These are phyloP conservation scores for Aphis craccivora DNA, from an alignment of 1,140 invertebrate genomes.

Conservation along the genomic window DNA sequence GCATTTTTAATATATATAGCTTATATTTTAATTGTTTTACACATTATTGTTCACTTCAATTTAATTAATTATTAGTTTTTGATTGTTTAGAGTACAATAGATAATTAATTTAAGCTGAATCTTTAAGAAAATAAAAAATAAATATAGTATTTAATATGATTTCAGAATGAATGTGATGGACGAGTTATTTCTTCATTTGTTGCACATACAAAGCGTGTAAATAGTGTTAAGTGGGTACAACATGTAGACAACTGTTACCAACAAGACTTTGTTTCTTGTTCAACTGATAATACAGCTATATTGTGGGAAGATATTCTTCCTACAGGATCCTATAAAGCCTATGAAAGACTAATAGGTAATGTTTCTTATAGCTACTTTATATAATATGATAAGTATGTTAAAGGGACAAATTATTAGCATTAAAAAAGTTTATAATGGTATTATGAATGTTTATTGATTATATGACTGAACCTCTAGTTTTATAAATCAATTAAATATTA, in stretches of 20 bases:
- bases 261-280: slow-evolving; percentile 75
- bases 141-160: not conserved
- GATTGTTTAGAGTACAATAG: not conserved
- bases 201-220: slow-evolving; percentile 74
- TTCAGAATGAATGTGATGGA: slow-evolving; percentile 62
- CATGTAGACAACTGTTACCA: slow-evolving; percentile 62
- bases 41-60: not conserved
- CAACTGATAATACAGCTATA: slow-evolving; percentile 76
- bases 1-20: too few species aligned
- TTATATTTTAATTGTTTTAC: too few species aligned
- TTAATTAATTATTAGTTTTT: not conserved
- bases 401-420: not conserved
- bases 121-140: not conserved
- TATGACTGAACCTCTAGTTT: not conserved
- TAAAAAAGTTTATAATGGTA: not conserved
- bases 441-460: not conserved
- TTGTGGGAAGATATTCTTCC: slow-evolving; percentile 69
- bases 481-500: not conserved
- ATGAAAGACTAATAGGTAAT: slow-evolving; percentile 54
- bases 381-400: not conserved
- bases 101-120: not conserved
- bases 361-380: not conserved
- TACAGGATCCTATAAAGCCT: slow-evolving; percentile 40
- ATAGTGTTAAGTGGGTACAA: slow-evolving; percentile 79
- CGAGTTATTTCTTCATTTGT: slow-evolving; percentile 69